Conservation (phyloP, 1,140 invertebrate species). For the Liolophura sinensis region DNA sequence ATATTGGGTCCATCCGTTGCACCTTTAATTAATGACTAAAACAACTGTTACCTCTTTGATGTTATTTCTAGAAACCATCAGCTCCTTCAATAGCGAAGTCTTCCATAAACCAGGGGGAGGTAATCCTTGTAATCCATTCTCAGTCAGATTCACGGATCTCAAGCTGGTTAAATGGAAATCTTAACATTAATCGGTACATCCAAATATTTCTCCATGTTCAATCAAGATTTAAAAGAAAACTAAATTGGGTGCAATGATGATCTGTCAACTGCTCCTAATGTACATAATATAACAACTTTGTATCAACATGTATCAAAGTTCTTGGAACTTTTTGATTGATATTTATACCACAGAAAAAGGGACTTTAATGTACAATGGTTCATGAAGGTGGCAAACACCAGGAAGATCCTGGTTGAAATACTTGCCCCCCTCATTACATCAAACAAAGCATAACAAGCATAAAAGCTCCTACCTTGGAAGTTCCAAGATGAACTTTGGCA, state of each 20-base stretch:
- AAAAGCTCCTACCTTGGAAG: conserved; percentile 32
- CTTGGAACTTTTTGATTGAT: no score
- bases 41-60: conserved; percentile 33
- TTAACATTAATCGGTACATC: background rate
- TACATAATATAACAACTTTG: no score
- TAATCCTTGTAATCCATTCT: conserved; percentile 36
- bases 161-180: conserved; percentile 30
- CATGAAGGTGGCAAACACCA: no score
- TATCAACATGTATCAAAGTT: no score
- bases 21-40: no score
- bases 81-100: conserved; percentile 39
- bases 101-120: conserved; percentile 41
- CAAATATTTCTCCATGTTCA: background rate
- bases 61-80: conserved; percentile 39
- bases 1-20: no score
- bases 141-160: conserved; percentile 35
- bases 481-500: conserved; percentile 47
- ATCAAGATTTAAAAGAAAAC: background rate
- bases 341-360: no score
- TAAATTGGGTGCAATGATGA: background rate
- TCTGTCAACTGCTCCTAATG: no score
- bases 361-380: no score
- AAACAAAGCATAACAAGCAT: no score
- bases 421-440: no score
- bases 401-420: no score